Evolutionary conservation across 2,113 vertebrate species (phyloP), one percentile per base, ranked within the genome.

Genomic region (Mustela nigripes): DNA sequence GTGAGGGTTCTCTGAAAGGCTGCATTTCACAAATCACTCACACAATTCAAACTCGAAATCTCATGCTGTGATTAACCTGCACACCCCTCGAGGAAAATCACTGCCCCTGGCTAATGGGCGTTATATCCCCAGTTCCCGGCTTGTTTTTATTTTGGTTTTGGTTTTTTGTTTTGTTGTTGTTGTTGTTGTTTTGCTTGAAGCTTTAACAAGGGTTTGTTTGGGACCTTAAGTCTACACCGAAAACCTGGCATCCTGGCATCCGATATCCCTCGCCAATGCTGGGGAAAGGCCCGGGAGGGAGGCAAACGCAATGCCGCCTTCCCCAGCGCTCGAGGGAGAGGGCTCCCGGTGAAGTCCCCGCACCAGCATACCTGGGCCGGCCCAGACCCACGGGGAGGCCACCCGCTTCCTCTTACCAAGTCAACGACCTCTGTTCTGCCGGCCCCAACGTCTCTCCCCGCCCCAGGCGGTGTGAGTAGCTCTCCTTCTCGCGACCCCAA

Each of bases 391-490:
- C 8, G 0, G 22, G 63, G 9, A 15, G 19, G 58, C 42, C 62
- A 12, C 50, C 22, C 0, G 22, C 62, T 22, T 10, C 18, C 56
- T n/a, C 93, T 8, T 1, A 50, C 92, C 4, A 8, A 24, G 45
- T 14, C 33, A 6, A 2, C 21, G 3, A 18, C 62, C 10, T 1
- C 0, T 0, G 1, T 4, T 16, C 1, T 0, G 19, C 74, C 71
- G 76, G 82, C 84, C 67, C 0, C 3, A 1, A 18, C 42, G 33
- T 60, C 97, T 89, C 91, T 87, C 73, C 12, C 69, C 0, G 7
- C 11, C 9, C 19, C 63, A 7, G 19, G 33, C 9, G 0, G 36
- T 0, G 21, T 0, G 28, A 24, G 16, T 12, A 0, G 33, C 1
- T 4, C 2, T 5, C n/a, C 16, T 21, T 11, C 74, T 83, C 11